Percentiles rank a stretch among this genome's conserved stretches.
Conservation (phyloP, 2,797 vertebrate species). For the Mormyrops attenuatus region DNA sequence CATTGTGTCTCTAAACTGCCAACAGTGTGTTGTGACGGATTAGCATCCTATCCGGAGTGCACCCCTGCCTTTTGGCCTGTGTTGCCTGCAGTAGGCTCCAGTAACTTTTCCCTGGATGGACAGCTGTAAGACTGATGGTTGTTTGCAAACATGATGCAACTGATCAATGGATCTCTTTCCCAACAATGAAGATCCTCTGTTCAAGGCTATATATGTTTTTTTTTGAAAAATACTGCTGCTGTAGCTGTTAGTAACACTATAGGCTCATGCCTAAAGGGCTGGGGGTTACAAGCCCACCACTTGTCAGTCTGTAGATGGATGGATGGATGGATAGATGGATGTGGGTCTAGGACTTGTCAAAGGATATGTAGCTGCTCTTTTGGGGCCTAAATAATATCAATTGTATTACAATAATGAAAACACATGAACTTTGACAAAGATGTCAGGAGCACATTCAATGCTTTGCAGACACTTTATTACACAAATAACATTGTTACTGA, state of each 20-base stretch:
- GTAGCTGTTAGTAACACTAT: neutral
- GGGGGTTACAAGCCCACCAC: neutral
- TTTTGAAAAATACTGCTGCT: neutral
- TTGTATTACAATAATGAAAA: neutral
- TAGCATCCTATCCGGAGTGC: neutral
- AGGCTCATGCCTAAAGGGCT: neutral
- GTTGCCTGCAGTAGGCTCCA: neutral
- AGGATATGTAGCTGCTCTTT: neutral
- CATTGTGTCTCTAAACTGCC: neutral
- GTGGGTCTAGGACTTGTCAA: neutral
- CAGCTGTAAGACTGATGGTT: neutral
- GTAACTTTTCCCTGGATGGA: neutral
- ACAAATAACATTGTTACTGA: slow-evolving; percentile 99
- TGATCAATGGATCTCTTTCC: neutral
- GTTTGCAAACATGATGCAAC: neutral
- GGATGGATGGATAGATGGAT: neutral
- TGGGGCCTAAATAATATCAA: neutral
- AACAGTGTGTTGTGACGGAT: neutral
- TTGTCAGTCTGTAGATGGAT: neutral
- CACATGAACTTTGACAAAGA: neutral
- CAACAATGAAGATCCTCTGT: neutral
- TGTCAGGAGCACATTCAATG: slow-evolving; percentile 48
- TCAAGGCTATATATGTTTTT: neutral
- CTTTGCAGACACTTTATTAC: slow-evolving; percentile 99
- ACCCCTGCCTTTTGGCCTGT: neutral